phyloP scores from a whole-genome alignment of 2,113 vertebrate species.

The Cryptomyrus ogoouensis region DNA sequence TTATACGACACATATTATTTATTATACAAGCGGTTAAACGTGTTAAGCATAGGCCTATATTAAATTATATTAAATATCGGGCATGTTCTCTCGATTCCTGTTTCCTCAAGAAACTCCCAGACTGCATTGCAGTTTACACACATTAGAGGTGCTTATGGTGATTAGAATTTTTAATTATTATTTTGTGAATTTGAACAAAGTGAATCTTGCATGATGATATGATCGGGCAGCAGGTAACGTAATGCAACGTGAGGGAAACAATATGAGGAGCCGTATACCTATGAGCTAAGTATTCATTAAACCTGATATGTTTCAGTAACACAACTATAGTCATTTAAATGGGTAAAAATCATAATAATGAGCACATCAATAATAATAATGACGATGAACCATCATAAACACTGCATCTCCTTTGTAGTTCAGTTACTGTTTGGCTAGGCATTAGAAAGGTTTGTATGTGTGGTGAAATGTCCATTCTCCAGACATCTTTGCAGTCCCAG shows the following conservation, averaged over 20 bases:
- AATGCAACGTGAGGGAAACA: not conserved
- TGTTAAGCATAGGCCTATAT: not conserved
- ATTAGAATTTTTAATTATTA: not conserved
- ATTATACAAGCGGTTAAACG: not conserved
- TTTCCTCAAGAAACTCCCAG: not conserved
- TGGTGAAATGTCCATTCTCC: not conserved
- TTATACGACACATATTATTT: not conserved
- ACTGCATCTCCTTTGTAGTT: not conserved
- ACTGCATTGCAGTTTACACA: not conserved
- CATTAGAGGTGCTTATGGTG: not conserved
- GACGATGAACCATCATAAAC: not conserved
- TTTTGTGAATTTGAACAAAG: not conserved
- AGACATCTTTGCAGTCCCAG: not conserved
- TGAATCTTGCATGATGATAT: not conserved
- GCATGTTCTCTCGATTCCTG: not conserved
- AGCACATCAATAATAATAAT: not conserved
- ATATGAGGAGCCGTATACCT: not conserved
- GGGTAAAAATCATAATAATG: not conserved
- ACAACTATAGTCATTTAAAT: not conserved
- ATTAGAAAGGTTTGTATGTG: not conserved
- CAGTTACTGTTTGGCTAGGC: not conserved
- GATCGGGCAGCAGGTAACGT: not conserved
- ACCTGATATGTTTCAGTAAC: not conserved
- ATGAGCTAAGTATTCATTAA: not conserved
- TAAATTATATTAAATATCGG: not conserved